Conservation (phyloP, 1,140 invertebrate species). For the Odontomachus brunneus region DNA sequence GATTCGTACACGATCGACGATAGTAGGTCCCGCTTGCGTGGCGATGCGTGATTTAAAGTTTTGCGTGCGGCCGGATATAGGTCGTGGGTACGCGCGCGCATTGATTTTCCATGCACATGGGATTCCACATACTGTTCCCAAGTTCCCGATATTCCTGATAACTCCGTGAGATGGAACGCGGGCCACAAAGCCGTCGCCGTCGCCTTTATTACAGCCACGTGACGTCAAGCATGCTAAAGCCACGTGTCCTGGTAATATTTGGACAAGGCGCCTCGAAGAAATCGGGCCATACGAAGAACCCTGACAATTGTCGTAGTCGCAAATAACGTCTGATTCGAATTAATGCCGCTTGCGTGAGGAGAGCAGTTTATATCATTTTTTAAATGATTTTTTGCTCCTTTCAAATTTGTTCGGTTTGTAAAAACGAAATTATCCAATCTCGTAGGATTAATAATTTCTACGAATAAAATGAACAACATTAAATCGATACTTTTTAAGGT, state of each 20-base stretch:
- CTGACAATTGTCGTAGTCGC: too few relatives aligned
- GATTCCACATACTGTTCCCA: not conserved
- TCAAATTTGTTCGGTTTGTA: too few relatives aligned
- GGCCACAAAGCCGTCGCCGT: conserved; percentile 24
- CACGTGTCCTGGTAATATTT: conserved; percentile 5
- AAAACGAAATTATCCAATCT: too few relatives aligned
- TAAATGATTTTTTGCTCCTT: too few relatives aligned
- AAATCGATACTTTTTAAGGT: too few relatives aligned
- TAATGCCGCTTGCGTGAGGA: too few relatives aligned
- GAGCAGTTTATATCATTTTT: too few relatives aligned
- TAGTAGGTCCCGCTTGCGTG: not conserved
- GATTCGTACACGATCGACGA: too few relatives aligned
- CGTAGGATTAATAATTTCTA: too few relatives aligned
- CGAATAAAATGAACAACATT: too few relatives aligned
- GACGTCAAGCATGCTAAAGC: conserved; percentile 42
- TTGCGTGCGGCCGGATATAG: not conserved
- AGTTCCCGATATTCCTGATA: conserved; percentile 28
- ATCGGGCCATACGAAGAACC: too few relatives aligned
- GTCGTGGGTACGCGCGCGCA: not conserved
- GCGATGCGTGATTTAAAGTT: not conserved
- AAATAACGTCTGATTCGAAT: not conserved
- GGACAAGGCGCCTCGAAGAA: not conserved
- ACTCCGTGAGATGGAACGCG: conserved; percentile 13
- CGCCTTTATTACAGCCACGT: conserved; percentile 29
- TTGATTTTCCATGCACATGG: conserved; percentile 1